Percentiles rank a stretch among this genome's conserved stretches.
phyloP scores from a whole-genome alignment of 1,140 invertebrate genomes.

The Palaemon carinicauda region DNA sequence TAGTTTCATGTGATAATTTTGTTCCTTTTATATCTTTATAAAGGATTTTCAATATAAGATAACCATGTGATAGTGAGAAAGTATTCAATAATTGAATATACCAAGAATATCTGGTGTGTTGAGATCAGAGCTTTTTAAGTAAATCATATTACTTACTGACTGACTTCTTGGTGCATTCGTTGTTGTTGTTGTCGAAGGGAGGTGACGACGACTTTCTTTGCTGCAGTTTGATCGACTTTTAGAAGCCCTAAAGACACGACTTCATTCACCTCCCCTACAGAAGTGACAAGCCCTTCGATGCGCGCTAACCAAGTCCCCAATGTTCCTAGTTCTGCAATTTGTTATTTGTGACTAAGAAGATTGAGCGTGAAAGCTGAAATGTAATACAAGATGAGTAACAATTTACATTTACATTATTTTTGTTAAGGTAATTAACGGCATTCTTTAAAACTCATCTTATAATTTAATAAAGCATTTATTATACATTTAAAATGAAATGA shows the following conservation, averaged over 20 bases:
- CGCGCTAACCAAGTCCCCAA: slow-evolving; percentile 32
- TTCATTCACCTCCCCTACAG: slow-evolving; percentile 13
- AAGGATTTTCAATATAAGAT: too few species aligned
- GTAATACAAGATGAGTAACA: neutral
- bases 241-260: slow-evolving; percentile 40
- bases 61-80: too few species aligned
- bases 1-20: too few species aligned
- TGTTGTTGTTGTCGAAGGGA: slow-evolving; percentile 49
- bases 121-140: too few species aligned
- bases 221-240: slow-evolving; percentile 42
- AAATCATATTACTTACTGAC: slow-evolving; percentile 18
- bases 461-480: too few species aligned
- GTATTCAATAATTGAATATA: too few species aligned
- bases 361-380: neutral
- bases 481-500: too few species aligned
- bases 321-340: slow-evolving; percentile 17
- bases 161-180: slow-evolving; percentile 51
- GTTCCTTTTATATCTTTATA: too few species aligned
- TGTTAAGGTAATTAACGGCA: too few species aligned
- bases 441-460: too few species aligned
- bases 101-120: too few species aligned
- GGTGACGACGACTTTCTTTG: slow-evolving; percentile 35
- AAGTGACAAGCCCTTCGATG: slow-evolving; percentile 39
- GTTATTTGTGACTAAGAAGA: neutral
- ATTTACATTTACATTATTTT: neutral